These are phyloP conservation scores for Xenus cinereus DNA, from an alignment of 2,113 vertebrate species.

Conservation along the genomic window DNA sequence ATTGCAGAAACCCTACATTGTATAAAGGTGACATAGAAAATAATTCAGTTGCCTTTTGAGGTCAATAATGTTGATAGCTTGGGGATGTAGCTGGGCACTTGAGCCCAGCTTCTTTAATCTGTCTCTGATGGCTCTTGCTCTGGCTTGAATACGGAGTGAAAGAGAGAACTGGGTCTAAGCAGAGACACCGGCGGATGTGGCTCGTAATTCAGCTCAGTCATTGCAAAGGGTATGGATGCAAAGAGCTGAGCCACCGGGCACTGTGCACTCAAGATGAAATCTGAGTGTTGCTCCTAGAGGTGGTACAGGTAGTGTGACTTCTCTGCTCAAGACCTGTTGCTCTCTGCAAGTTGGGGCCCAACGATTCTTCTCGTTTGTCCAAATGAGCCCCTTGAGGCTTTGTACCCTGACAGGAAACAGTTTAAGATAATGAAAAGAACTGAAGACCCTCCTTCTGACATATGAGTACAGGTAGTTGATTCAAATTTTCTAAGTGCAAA, in stretches of 20 bases:
- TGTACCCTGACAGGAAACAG: neutral
- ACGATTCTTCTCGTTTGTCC: neutral
- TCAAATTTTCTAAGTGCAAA: neutral
- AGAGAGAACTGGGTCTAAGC: neutral
- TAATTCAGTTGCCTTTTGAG: neutral
- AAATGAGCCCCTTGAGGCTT: neutral
- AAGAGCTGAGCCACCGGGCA: neutral
- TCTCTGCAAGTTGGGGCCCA: neutral
- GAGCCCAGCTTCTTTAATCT: neutral
- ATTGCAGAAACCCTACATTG: neutral
- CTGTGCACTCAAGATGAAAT: neutral
- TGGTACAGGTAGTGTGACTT: neutral
- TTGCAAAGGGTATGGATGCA: neutral
- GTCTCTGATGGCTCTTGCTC: neutral
- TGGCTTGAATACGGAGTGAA: neutral
- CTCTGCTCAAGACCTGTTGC: neutral
- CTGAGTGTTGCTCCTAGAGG: neutral
- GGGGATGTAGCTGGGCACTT: neutral
- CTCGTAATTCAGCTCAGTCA: neutral
- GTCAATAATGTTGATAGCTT: neutral
- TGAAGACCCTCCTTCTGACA: neutral
- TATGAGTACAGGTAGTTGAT: neutral
- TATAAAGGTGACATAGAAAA: neutral
- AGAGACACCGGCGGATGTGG: accelerated
- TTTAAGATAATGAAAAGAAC: neutral